These are phyloP conservation scores for Panthera uncia DNA, from an alignment of 2,113 vertebrate species.

Conservation along the genomic window DNA sequence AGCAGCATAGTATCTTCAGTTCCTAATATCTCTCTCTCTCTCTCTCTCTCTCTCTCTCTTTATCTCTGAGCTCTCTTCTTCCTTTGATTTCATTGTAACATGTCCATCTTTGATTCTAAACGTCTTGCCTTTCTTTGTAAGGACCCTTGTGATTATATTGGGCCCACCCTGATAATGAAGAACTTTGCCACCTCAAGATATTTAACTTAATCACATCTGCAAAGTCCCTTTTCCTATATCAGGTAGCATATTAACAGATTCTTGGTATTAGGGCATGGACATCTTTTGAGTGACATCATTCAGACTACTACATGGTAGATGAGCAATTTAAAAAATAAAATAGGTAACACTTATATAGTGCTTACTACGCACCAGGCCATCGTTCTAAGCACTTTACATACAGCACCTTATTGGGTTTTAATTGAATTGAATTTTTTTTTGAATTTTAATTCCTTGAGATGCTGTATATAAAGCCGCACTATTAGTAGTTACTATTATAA, in stretches of 20 bases:
- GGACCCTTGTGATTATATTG: neutral
- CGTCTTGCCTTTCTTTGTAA: neutral
- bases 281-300: neutral
- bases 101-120: neutral
- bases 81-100: neutral
- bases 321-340: neutral
- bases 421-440: neutral
- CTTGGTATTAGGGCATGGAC: neutral
- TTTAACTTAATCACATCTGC: neutral
- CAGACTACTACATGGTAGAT: neutral
- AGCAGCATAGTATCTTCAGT: neutral
- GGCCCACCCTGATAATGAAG: neutral
- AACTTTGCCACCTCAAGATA: neutral
- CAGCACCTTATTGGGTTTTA: neutral
- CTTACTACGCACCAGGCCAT: neutral
- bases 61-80: no score
- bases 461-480: neutral
- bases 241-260: neutral
- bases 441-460: neutral
- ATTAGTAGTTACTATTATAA: neutral
- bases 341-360: neutral
- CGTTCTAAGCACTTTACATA: neutral
- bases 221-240: neutral
- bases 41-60: no score
- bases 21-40: neutral